Percentiles rank a stretch among this genome's conserved stretches.
These are phyloP conservation scores for Odontothrips loti DNA, from an alignment of 2,888 invertebrate genomes.

Conservation along the genomic window DNA sequence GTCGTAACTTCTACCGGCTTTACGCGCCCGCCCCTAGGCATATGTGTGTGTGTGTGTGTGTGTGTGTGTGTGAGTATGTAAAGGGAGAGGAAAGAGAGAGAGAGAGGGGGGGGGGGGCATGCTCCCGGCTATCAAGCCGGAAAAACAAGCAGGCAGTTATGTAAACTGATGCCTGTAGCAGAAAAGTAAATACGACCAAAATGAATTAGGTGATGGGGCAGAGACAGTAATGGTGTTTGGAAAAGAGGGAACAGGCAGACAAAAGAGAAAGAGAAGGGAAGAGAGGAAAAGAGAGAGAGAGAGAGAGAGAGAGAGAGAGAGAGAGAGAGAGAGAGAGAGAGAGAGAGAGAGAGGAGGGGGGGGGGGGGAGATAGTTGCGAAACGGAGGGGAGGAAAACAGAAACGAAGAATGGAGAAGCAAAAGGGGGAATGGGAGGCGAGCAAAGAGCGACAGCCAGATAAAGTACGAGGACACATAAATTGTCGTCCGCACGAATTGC, in stretches of 20 bases:
- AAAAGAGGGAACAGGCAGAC: background rate
- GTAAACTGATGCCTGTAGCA: background rate
- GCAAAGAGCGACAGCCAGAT: background rate
- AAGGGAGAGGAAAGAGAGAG: too few relatives aligned
- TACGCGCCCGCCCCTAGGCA: too few relatives aligned
- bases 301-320: background rate
- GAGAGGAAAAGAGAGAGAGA: background rate
- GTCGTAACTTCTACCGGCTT: too few relatives aligned
- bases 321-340: background rate
- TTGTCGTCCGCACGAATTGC: conserved; percentile 1
- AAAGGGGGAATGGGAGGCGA: background rate
- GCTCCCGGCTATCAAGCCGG: too few relatives aligned
- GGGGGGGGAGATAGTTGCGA: background rate
- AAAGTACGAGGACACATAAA: background rate
- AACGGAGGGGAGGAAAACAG: too few relatives aligned
- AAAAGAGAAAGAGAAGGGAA: background rate
- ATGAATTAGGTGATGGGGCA: background rate
- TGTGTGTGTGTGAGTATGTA: too few relatives aligned
- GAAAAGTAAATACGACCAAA: conserved; percentile 6
- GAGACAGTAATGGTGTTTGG: conserved; percentile 6
- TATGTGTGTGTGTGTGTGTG: too few relatives aligned
- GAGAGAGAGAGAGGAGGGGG: background rate
- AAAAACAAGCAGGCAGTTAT: background rate
- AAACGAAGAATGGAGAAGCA: background rate
- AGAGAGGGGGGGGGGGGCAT: too few relatives aligned